Base-by-base conservation (phyloP, 2,797 vertebrate genomes). In the Cryptoblepharus egeriae region DNA sequence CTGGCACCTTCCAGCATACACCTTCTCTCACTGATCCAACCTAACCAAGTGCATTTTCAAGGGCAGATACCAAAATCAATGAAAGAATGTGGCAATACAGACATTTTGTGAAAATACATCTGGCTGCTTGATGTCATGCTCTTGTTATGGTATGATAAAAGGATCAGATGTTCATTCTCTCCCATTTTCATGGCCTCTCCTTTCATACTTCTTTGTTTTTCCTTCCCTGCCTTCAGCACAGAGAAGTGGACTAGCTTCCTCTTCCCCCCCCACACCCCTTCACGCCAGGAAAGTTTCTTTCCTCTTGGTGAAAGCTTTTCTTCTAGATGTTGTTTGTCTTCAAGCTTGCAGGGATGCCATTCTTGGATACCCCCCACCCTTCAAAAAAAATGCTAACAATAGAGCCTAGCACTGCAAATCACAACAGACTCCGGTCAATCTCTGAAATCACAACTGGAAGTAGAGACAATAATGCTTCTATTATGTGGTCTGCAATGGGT, bases 361-460 rank as follows among this genome's bases (percentile, higher is more conserved):
- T 89, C 91, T 92, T 87, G 61, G 80, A 82, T 42, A 79, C n/a
- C 35, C 39, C 26, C 16, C 9, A 22, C 88, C 85, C n/a, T 52
- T 58, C n/a, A n/a, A n/a, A n/a, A 72, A 30, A 67, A 64, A 60
- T 75, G 18, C 69, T 64, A 82, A 82, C 84, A 88, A 79, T 64
- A 76, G 78, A 85, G 86, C 85, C 86, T 69, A 87, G 89, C 77
- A 85, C 85, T 10, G n/a, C 30, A 10, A 93, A 85, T 79, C 88
- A 90, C 90, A 89, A 81, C 26, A 0, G 55, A 83, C 60, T 87
- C 16, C 6, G 80, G 70, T 72, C 80, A 85, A 85, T 75, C 82
- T 55, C 77, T 37, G 77, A 84, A 87, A 91, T 85, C 73, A 78
- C 26, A 77, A 85, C 74, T 87, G 30, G 26, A 30, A 80, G 81